phyloP scores from a whole-genome alignment of 2,797 vertebrate species.

The Gallinago nigripennis region DNA sequence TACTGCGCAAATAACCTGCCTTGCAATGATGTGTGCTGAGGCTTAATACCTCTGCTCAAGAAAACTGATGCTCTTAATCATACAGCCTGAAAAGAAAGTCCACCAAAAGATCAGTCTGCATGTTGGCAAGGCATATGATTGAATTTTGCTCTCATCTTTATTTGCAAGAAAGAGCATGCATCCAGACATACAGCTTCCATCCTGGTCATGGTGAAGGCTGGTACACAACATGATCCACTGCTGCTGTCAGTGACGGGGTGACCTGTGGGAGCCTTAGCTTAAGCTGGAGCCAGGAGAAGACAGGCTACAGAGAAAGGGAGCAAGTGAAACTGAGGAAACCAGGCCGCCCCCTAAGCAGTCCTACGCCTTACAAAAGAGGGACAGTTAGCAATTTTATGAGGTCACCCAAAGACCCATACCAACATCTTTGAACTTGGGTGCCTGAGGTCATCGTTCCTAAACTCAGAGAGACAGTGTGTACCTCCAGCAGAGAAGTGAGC shows the following conservation, averaged over 20 bases:
- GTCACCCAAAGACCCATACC: background rate
- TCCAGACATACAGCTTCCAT: background rate
- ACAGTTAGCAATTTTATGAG: background rate
- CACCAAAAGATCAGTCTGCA: background rate
- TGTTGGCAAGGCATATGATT: background rate
- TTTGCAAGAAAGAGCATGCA: background rate
- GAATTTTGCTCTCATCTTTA: background rate
- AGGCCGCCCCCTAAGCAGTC: background rate
- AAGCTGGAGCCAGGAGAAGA: background rate
- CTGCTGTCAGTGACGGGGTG: background rate
- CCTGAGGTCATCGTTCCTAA: background rate
- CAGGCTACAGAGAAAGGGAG: background rate
- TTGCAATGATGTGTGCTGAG: background rate
- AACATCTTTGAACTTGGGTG: background rate
- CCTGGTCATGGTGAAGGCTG: background rate
- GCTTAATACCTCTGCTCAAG: background rate
- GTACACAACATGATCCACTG: background rate
- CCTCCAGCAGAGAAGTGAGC: background rate
- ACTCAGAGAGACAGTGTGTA: background rate
- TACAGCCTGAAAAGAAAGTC: background rate
- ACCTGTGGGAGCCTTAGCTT: background rate
- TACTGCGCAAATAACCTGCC: background rate
- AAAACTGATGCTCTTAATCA: background rate
- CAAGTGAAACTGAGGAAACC: accelerated
- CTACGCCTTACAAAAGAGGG: background rate